Evolutionary conservation across 2,113 vertebrate genomes (phyloP), one percentile per base, ranked within the genome.

Genomic region (Gobiocypris rarus): DNA sequence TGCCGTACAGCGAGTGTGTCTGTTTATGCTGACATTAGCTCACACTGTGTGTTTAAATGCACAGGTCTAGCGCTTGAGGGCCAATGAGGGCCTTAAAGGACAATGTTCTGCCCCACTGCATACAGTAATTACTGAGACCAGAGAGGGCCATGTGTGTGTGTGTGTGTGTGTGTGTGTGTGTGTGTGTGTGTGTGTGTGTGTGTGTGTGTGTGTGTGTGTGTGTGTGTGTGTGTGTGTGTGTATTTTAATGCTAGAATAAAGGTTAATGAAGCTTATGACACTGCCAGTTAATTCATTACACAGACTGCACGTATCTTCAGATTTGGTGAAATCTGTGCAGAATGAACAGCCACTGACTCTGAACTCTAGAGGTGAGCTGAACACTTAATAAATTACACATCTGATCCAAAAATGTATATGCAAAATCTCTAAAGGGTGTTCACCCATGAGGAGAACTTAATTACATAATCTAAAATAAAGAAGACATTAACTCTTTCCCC

Each of bases 71-170:
- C 17, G 17, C 82, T 90, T 6, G 38, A 38, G 38, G 38, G 38
- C 38, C 38, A 38, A 38, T 38, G 87, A 91, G 88, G 86, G 87
- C 90, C 85, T 88, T 87, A 92, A 91, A 92, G 92, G 89, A 91
- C 90, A 91, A 89, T 89, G 86, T 88, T 87, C 82, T 85, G 78
- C 24, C 86, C 89, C 91, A 91, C 86, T 86, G 90, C 85, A 48
- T 77, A 77, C 63, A 82, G 87, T 90, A 92, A 93, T 93, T 92
- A 91, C 90, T 48, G 28, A 74, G 26, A 58, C 34, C 38, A 15
- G 22, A 67, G 9, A 34, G 28, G 28, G 2, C 15, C 1, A 3
- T 71, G 38, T 38, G n/a, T 75, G 48, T 26, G 31, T 82, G 26
- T 67, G 22, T 31, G 28, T 31, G 28, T 31, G 2, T 31, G 2